Conservation (phyloP, 2,888 invertebrate species). For the Keiferia lycopersicella region DNA sequence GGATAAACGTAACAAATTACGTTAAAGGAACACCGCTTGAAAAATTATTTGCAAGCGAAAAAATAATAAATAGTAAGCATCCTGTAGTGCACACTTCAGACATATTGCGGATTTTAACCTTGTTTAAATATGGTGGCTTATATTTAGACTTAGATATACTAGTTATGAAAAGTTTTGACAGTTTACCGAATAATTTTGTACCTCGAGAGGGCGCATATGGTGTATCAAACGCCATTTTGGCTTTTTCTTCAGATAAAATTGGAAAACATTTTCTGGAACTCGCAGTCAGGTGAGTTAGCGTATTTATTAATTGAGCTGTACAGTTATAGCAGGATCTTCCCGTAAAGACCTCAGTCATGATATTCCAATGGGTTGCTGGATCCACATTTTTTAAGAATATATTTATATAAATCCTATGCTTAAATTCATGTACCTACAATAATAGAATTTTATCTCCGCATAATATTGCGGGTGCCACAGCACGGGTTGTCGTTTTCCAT, state of each 20-base stretch:
- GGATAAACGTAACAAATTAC: not conserved
- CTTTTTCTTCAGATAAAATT: not conserved
- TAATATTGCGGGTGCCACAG: too few relatives aligned
- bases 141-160: not conserved
- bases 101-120: not conserved
- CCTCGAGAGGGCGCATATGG: too few relatives aligned
- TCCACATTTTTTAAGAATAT: too few relatives aligned
- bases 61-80: not conserved
- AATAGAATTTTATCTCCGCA: too few relatives aligned
- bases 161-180: not conserved
- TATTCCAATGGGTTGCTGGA: too few relatives aligned
- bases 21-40: not conserved
- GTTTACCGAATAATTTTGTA: not conserved
- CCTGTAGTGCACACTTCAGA: conserved; percentile 2
- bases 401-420: too few relatives aligned
- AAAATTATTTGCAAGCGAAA: not conserved
- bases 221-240: not conserved
- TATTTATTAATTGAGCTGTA: too few relatives aligned
- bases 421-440: too few relatives aligned
- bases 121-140: conserved; percentile 1
- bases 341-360: too few relatives aligned
- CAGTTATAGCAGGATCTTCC: too few relatives aligned
- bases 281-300: not conserved
- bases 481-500: too few relatives aligned
- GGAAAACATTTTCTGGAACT: not conserved